Evolutionary conservation across 2,888 invertebrate species (phyloP).

Genomic region (Lissonota sp.): DNA sequence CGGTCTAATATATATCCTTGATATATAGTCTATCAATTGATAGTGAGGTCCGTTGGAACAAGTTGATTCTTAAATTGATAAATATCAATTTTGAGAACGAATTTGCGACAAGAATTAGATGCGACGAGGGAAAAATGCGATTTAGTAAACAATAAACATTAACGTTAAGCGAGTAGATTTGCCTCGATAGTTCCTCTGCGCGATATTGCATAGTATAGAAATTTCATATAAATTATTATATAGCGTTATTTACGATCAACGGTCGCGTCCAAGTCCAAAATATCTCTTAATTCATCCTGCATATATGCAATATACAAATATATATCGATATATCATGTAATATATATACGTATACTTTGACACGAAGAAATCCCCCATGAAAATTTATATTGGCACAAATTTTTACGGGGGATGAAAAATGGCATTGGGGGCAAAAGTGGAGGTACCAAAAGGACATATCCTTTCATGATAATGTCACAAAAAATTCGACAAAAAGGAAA

Average conservation of each 20-base stretch:
- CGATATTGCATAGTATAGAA: slow-evolving; percentile 73
- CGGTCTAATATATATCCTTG: neutral
- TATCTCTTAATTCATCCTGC: slow-evolving; percentile 41
- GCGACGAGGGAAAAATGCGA: slow-evolving; percentile 30
- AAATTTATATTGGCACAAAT: too few relatives aligned
- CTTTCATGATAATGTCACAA: neutral
- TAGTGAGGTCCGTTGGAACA: neutral
- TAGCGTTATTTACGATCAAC: slow-evolving; percentile 67
- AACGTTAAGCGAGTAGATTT: slow-evolving; percentile 71
- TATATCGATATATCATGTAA: slow-evolving; percentile 27
- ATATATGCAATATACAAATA: slow-evolving; percentile 5
- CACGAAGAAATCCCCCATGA: neutral
- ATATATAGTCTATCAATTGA: neutral
- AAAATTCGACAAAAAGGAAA: slow-evolving; percentile 15
- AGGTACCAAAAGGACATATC: too few relatives aligned
- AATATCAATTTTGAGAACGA: slow-evolving; percentile 22
- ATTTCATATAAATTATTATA: slow-evolving; percentile 75
- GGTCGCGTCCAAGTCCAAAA: slow-evolving; percentile 46
- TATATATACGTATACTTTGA: slow-evolving; percentile 32
- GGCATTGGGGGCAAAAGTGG: too few relatives aligned
- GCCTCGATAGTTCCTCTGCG: slow-evolving; percentile 78
- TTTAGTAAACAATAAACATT: slow-evolving; percentile 24
- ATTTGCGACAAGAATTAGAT: slow-evolving; percentile 11
- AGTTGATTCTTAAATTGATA: slow-evolving; percentile 8
- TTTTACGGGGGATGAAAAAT: too few relatives aligned